Evolutionary conservation across 2,113 vertebrate species (phyloP).

Genomic region (Mola mola): DNA sequence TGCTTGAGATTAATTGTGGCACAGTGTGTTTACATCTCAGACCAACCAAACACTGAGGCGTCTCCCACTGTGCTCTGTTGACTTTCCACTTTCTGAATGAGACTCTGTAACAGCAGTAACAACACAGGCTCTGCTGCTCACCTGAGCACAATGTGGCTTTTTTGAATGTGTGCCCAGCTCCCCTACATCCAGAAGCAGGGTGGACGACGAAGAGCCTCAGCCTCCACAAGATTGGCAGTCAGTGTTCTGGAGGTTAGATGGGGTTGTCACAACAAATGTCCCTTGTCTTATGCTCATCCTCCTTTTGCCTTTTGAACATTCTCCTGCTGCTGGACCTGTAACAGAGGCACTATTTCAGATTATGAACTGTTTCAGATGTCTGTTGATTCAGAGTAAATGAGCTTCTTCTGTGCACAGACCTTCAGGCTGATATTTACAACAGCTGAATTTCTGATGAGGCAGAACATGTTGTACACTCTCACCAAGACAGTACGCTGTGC

Average conservation of each 20-base stretch:
- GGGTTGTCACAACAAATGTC: constrained; percentile 28
- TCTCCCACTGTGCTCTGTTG: constrained; percentile 3
- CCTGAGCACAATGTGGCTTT: constrained; percentile 34
- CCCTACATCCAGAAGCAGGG: constrained; percentile 17
- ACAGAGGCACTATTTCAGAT: too few relatives aligned
- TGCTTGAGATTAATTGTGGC: too few relatives aligned
- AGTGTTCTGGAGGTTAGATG: constrained; percentile 29
- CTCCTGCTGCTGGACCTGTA: too few relatives aligned
- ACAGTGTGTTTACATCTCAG: too few relatives aligned
- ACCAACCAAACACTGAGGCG: constrained; percentile 3
- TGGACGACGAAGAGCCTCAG: constrained; percentile 16
- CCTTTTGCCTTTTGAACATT: neutral
- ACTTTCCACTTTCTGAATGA: neutral
- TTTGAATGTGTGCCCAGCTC: constrained; percentile 18
- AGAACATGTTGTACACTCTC: constrained; percentile 22
- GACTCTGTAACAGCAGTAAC: constrained; percentile 15
- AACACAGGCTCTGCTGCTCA: constrained; percentile 14
- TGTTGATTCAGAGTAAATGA: too few relatives aligned
- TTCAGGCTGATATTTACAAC: neutral
- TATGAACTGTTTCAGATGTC: too few relatives aligned
- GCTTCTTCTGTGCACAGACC: neutral
- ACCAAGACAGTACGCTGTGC: too few relatives aligned
- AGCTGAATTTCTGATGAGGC: constrained; percentile 19
- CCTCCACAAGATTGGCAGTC: constrained; percentile 4
- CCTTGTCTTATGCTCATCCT: constrained; percentile 17